Evolutionary conservation across 2,888 invertebrate species (phyloP).

Genomic region (Acleris cristana): DNA sequence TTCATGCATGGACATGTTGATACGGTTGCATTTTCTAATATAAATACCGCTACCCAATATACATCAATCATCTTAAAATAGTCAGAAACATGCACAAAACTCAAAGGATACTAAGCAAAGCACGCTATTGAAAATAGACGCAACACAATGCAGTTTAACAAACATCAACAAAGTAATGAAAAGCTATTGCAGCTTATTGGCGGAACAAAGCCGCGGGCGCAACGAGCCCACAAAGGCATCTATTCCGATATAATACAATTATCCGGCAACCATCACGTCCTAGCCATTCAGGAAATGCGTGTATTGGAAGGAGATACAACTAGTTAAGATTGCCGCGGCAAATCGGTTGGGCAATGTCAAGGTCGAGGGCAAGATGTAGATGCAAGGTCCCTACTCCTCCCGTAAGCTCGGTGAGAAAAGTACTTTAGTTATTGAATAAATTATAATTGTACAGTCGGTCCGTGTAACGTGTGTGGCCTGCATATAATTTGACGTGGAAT

Average conservation of each 20-base stretch:
- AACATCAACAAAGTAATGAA: constrained; percentile 68
- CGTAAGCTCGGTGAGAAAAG: constrained; percentile 18
- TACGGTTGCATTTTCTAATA: too few relatives aligned
- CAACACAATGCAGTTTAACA: constrained; percentile 54
- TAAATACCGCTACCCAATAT: too few relatives aligned
- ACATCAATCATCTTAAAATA: too few relatives aligned
- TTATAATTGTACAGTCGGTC: neutral
- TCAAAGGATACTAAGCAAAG: neutral
- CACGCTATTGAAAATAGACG: constrained; percentile 36
- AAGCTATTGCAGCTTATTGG: constrained; percentile 63
- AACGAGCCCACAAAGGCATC: constrained; percentile 53
- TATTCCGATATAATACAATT: constrained; percentile 16
- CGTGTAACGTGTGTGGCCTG: too few relatives aligned
- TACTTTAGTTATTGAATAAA: neutral
- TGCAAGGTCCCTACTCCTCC: constrained; percentile 34
- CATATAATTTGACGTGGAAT: too few relatives aligned
- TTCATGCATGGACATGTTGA: too few relatives aligned
- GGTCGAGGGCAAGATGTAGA: constrained; percentile 46
- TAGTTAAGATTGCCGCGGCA: constrained; percentile 44
- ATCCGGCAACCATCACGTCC: constrained; percentile 23
- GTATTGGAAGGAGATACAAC: constrained; percentile 51
- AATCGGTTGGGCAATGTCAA: constrained; percentile 49
- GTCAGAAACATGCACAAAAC: neutral
- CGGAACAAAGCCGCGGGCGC: constrained; percentile 57
- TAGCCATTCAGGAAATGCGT: constrained; percentile 44